These are phyloP conservation scores for Morpho deidamia DNA, from an alignment of 2,888 invertebrate species.

Conservation along the genomic window DNA sequence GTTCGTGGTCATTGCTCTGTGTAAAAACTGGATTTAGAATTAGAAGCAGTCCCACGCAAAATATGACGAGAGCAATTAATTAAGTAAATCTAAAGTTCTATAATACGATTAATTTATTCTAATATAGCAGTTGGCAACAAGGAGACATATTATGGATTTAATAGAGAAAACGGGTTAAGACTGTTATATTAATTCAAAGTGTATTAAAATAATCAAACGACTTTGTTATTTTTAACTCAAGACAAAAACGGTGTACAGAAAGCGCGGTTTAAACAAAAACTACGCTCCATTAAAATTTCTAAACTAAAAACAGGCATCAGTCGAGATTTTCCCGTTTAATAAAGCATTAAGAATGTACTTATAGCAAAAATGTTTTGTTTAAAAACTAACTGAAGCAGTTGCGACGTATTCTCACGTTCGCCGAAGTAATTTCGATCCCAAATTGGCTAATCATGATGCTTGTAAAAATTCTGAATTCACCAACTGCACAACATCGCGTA, in stretches of 20 bases:
- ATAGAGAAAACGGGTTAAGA: too few species aligned
- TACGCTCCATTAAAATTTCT: neutral
- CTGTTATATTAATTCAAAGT: too few species aligned
- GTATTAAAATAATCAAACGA: neutral
- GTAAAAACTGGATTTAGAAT: neutral
- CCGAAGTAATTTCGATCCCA: too few species aligned
- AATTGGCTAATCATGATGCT: too few species aligned
- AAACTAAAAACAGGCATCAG: neutral
- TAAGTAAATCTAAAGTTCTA: neutral
- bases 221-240: neutral
- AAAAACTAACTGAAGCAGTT: too few species aligned
- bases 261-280: neutral
- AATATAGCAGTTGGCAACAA: neutral
- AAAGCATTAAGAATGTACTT: too few species aligned
- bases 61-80: neutral
- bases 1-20: neutral
- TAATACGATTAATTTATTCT: neutral
- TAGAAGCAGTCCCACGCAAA: neutral
- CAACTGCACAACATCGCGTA: too few species aligned
- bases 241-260: neutral
- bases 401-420: too few species aligned
- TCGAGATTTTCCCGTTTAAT: neutral
- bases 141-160: too few species aligned
- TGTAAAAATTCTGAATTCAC: too few species aligned
- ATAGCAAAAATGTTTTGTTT: too few species aligned